phyloP scores from a whole-genome alignment of 2,888 invertebrate species.

The Drosophila quinaria region DNA sequence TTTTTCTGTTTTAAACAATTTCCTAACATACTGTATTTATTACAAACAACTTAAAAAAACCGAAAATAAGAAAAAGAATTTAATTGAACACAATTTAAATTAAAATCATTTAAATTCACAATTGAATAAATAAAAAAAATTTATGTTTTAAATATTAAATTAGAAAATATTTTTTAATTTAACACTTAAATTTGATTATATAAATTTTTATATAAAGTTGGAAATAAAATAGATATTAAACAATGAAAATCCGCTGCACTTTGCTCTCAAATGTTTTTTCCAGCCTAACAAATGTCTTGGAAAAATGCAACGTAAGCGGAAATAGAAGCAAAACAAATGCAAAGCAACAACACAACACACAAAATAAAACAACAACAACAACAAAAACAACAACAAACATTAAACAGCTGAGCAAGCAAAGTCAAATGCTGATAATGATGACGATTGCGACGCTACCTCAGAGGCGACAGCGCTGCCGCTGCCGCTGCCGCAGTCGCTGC shows the following conservation, averaged over 20 bases:
- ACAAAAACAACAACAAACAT: slow-evolving; percentile 21
- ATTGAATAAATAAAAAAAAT: too few species aligned
- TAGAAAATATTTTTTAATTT: too few species aligned
- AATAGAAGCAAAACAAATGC: slow-evolving; percentile 69
- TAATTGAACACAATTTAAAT: too few species aligned
- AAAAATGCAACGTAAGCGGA: slow-evolving; percentile 77
- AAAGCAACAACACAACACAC: slow-evolving; percentile 19
- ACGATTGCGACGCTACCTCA: slow-evolving; percentile 30
- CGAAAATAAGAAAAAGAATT: too few species aligned
- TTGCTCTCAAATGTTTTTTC: slow-evolving; percentile 46
- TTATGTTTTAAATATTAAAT: too few species aligned
- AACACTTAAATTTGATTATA: too few species aligned
- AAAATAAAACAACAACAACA: slow-evolving; percentile 14
- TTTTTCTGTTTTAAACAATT: too few species aligned
- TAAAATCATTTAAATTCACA: too few species aligned
- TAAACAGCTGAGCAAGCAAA: slow-evolving; percentile 56
- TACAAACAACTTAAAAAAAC: too few species aligned
- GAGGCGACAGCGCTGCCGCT: slow-evolving; percentile 22
- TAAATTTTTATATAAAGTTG: not conserved
- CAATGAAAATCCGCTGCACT: slow-evolving; percentile 31
- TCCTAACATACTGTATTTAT: too few species aligned
- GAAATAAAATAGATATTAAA: not conserved
- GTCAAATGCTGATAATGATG: slow-evolving; percentile 55
- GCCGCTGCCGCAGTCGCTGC: slow-evolving; percentile 42
- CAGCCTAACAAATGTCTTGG: slow-evolving; percentile 46